Conservation (phyloP, 2,888 invertebrate genomes). For the Idaea biselata region DNA sequence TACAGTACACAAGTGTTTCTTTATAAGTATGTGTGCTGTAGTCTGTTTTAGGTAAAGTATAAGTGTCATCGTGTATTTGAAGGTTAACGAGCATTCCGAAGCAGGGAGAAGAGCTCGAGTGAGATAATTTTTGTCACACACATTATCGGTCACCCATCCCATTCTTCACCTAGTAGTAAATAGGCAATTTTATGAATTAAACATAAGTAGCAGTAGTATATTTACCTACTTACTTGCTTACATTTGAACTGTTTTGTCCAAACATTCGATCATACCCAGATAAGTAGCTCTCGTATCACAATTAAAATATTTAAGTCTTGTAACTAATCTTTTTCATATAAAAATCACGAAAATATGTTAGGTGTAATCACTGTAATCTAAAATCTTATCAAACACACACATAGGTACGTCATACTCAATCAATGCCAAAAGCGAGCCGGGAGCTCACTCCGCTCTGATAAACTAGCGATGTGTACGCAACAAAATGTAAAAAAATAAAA, state of each 20-base stretch:
- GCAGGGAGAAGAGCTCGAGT: no score
- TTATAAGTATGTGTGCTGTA: no score
- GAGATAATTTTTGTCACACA: no score
- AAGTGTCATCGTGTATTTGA: no score
- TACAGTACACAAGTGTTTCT: no score
- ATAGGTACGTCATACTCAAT: conserved; percentile 67
- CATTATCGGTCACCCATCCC: no score
- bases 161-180: no score
- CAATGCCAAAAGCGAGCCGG: conserved; percentile 67
- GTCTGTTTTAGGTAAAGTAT: no score
- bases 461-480: conserved; percentile 40
- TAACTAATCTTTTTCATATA: conserved; percentile 26
- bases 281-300: background rate
- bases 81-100: no score
- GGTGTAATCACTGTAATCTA: conserved; percentile 60
- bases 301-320: background rate
- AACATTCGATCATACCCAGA: background rate
- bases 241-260: background rate
- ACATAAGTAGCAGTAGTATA: no score
- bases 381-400: conserved; percentile 57
- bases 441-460: conserved; percentile 54
- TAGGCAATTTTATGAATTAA: no score
- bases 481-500: conserved; percentile 50
- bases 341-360: conserved; percentile 46
- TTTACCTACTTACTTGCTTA: background rate